Base-by-base conservation (phyloP, 1,140 invertebrate species). In the Drosophila busckii region DNA sequence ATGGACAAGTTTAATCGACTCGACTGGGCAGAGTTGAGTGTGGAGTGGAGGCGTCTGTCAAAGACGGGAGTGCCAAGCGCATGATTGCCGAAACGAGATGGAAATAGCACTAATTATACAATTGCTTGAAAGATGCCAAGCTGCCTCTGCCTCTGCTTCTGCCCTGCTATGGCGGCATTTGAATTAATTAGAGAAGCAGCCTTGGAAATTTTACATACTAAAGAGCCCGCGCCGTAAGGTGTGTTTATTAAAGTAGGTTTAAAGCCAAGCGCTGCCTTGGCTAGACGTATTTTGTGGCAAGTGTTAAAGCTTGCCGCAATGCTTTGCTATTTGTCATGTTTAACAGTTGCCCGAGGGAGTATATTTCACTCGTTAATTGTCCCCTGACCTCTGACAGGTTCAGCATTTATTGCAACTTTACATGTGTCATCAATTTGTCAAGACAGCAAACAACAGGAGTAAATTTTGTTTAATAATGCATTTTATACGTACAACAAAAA, bases 121-220 rank as follows among this genome's bases (percentile, higher is more conserved):
- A 62, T 62, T 62, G 59, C 59, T 56, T 28, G 15, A 17, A 23
- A 41, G 48, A 25, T 19, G 19, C n/a, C n/a, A n/a, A n/a, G 12
- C 46, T 17, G 13, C 41, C 40, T 9, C 13, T 13, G 37, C 8
- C 22, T n/a, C 8, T 13, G n/a, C n/a, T n/a, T n/a, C n/a, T n/a
- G n/a, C n/a, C n/a, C n/a, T n/a, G n/a, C n/a, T n/a, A n/a, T n/a
- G n/a, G n/a, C 16, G 6, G 19, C 28, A 20, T 19, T 17, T 46
- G 58, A 40, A 54, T 62, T 62, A 62, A 62, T 62, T 62, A 62
- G 42, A 42, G 53, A 42, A 22, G 9, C 59, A 62, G 38, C 59
- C 59, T 62, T 62, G 59, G 44, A 49, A 62, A 62, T 49, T 44
- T 35, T 56, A 53, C 59, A 62, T 62, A 62, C 37, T 62, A 62